Percentiles rank a stretch among this genome's conserved stretches.
These are phyloP conservation scores for Agrochola macilenta DNA, from an alignment of 2,888 invertebrate species.

Conservation along the genomic window DNA sequence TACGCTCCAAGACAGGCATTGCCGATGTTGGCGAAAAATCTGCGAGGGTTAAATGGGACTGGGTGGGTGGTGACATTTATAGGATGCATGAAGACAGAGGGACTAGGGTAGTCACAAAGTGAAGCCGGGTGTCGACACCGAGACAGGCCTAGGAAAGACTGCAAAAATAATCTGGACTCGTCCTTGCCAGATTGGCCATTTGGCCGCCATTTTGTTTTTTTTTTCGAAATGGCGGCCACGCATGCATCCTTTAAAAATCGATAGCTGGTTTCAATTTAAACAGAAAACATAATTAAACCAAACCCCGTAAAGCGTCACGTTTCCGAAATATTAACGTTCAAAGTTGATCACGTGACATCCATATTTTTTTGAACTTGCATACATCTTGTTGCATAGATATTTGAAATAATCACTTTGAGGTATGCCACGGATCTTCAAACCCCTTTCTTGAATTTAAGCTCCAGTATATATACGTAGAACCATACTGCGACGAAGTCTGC, in stretches of 20 bases:
- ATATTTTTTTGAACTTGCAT: no score
- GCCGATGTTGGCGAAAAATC: not conserved
- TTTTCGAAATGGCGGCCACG: no score
- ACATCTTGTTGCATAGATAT: no score
- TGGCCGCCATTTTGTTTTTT: no score
- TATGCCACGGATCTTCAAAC: no score
- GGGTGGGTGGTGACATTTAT: not conserved
- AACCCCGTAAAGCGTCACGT: no score
- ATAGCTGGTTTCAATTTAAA: no score
- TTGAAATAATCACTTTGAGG: no score
- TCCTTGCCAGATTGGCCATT: not conserved
- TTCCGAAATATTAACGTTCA: no score
- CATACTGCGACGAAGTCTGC: conserved; percentile 2
- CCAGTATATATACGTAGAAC: not conserved
- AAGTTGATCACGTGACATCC: no score
- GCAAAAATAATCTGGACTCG: not conserved
- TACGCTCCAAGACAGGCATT: not conserved
- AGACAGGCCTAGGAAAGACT: not conserved
- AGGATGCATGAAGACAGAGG: not conserved
- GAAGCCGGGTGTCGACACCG: not conserved
- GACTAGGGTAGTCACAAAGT: not conserved
- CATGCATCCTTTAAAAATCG: no score
- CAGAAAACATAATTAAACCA: no score
- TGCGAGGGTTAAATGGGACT: not conserved
- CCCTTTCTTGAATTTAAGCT: not conserved